These are phyloP conservation scores for Spongilla lacustris DNA, from an alignment of 37 sponge, comb jelly and placozoan genomes.

Conservation along the genomic window DNA sequence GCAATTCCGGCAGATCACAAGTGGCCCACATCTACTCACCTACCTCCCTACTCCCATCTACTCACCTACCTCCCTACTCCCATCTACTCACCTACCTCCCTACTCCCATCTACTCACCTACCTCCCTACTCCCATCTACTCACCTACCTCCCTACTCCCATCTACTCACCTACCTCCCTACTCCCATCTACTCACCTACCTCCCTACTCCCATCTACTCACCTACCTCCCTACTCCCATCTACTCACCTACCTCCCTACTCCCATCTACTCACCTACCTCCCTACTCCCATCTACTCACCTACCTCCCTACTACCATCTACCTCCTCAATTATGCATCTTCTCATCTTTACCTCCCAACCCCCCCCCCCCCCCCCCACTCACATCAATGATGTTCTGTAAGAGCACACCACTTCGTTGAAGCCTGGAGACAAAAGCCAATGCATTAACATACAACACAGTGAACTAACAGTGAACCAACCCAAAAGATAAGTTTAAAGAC, in stretches of 20 bases:
- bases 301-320: not conserved
- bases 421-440: constrained; percentile 12
- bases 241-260: not conserved
- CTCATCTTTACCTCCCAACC: not conserved
- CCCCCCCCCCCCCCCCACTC: not conserved
- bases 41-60: not conserved
- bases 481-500: too few relatives aligned
- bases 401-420: constrained; percentile 46
- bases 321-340: not conserved
- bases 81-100: not conserved
- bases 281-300: not conserved
- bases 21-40: not conserved
- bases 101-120: not conserved
- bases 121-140: not conserved
- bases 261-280: not conserved
- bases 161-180: not conserved
- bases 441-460: too few relatives aligned
- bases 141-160: not conserved
- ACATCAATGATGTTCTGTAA: constrained; percentile 50
- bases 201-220: not conserved
- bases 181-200: not conserved
- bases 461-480: too few relatives aligned
- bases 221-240: not conserved
- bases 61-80: not conserved
- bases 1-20: not conserved